Percentiles rank a stretch among this genome's conserved stretches.
Conservation (phyloP, 2,888 invertebrate species). For the Protonemura montana region DNA sequence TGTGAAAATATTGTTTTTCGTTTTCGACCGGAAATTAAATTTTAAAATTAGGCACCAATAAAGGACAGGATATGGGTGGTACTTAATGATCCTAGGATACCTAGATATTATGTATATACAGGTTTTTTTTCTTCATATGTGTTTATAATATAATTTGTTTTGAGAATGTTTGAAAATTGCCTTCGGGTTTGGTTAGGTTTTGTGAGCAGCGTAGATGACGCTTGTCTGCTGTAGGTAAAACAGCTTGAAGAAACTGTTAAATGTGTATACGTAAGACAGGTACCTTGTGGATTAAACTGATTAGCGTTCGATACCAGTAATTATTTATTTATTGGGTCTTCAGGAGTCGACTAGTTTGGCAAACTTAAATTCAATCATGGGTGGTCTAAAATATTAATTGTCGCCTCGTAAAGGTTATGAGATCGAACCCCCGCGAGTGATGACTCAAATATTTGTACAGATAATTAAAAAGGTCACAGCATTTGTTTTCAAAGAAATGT, state of each 20-base stretch:
- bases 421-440: not conserved
- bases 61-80: slow-evolving; percentile 24
- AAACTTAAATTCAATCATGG: not conserved
- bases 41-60: slow-evolving; percentile 15
- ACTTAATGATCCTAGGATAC: not conserved
- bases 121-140: not conserved
- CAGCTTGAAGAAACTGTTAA: not conserved
- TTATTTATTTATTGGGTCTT: slow-evolving; percentile 24
- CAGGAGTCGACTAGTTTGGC: not conserved
- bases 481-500: not conserved
- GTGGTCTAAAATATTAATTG: slow-evolving; percentile 23
- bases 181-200: not conserved
- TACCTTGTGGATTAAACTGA: not conserved
- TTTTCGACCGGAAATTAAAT: slow-evolving; percentile 1
- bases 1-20: slow-evolving; percentile 27
- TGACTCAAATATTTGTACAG: not conserved
- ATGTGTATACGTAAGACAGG: not conserved
- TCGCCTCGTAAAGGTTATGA: not conserved
- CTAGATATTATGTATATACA: not conserved
- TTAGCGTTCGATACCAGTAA: slow-evolving; percentile 8
- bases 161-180: not conserved
- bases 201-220: not conserved
- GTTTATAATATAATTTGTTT: not conserved
- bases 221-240: not conserved
- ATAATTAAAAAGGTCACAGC: not conserved